Percentiles rank a stretch among this genome's conserved stretches.
Conservation (phyloP, 2,888 invertebrate species). For the Melitaea athalia region DNA sequence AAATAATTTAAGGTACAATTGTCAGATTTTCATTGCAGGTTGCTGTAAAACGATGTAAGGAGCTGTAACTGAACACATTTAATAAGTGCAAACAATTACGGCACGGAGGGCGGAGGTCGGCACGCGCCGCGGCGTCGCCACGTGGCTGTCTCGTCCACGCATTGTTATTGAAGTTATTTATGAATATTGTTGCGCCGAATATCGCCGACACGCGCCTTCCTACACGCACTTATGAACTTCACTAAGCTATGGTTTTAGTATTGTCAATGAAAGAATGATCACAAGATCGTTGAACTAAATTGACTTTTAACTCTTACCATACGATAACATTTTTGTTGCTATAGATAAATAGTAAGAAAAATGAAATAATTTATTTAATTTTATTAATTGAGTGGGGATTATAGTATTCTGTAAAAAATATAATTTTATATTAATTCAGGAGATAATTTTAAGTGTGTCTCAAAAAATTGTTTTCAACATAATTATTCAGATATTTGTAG, state of each 20-base stretch:
- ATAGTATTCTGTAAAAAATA: background rate
- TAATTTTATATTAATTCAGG: no score
- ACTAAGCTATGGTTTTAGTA: conserved; percentile 43
- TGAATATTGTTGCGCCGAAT: conserved; percentile 72
- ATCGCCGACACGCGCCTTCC: conserved; percentile 62
- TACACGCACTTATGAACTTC: conserved; percentile 61
- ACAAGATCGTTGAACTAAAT: conserved; percentile 3
- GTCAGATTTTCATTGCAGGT: no score
- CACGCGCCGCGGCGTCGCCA: conserved; percentile 57
- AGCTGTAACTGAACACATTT: conserved; percentile 36
- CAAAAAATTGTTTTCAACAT: no score
- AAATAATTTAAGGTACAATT: no score
- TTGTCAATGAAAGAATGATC: conserved; percentile 28
- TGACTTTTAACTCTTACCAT: background rate
- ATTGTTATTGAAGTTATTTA: conserved; percentile 75
- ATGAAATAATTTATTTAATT: no score
- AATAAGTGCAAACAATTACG: conserved; percentile 72
- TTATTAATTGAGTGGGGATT: background rate
- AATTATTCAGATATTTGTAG: no score
- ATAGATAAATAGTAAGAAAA: no score
- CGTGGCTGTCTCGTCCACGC: conserved; percentile 54
- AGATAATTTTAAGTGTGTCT: no score
- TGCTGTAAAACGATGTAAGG: background rate
- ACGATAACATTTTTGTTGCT: background rate
- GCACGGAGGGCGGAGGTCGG: conserved; percentile 54